These are phyloP conservation scores for Ophraella communa DNA, from an alignment of 2,888 invertebrate genomes.

Conservation along the genomic window DNA sequence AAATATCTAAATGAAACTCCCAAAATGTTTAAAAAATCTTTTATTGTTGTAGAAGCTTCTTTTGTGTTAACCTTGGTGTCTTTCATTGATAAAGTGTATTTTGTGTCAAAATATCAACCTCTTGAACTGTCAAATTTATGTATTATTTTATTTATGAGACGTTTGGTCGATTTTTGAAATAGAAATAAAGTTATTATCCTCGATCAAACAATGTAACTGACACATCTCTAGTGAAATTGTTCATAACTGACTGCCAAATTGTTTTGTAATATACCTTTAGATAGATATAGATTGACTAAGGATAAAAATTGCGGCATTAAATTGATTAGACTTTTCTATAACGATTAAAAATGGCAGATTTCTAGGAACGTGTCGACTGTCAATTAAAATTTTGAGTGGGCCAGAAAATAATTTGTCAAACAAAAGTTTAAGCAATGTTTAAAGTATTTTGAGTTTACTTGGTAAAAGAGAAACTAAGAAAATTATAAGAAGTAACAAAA, in stretches of 20 bases:
- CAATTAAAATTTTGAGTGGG: not conserved
- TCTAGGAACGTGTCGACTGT: not conserved
- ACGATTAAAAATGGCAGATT: conserved; percentile 8
- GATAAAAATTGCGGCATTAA: conserved; percentile 36
- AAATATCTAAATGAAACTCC: too few relatives aligned
- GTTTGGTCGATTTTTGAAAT: not conserved
- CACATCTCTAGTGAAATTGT: conserved; percentile 36
- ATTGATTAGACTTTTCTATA: conserved; percentile 16
- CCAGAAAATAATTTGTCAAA: not conserved
- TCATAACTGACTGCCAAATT: conserved; percentile 47
- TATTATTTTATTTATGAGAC: too few relatives aligned
- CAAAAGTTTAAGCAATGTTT: not conserved
- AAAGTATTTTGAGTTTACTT: too few relatives aligned
- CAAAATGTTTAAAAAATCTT: too few relatives aligned
- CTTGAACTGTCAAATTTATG: too few relatives aligned
- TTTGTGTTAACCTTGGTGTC: too few relatives aligned
- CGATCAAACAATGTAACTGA: too few relatives aligned
- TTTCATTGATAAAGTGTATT: too few relatives aligned
- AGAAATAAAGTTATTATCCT: too few relatives aligned
- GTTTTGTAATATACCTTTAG: conserved; percentile 39
- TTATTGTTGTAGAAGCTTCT: too few relatives aligned
- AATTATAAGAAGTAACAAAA: not conserved
- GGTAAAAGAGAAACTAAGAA: not conserved
- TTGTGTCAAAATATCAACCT: too few relatives aligned
- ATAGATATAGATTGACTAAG: conserved; percentile 26